These are phyloP conservation scores for Pterois miles DNA, from an alignment of 2,797 vertebrate species.

Conservation along the genomic window DNA sequence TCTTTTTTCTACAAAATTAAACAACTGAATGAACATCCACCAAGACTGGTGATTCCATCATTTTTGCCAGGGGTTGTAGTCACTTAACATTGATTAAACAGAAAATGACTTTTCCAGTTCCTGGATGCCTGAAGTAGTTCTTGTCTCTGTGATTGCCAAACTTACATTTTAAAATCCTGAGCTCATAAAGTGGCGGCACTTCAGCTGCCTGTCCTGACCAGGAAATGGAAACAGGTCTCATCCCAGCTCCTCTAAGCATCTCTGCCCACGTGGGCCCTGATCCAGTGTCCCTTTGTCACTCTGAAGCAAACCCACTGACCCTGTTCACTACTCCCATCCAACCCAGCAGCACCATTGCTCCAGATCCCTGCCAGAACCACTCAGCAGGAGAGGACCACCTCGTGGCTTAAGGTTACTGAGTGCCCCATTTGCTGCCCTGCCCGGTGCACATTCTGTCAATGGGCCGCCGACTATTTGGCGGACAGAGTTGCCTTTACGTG, in stretches of 20 bases:
- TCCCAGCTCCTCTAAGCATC: constrained; percentile 5
- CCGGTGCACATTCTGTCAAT: constrained; percentile 9
- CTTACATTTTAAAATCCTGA: neutral
- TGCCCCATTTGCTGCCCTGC: constrained; percentile 5
- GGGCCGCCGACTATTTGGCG: constrained; percentile 13
- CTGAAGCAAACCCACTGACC: constrained; percentile 50
- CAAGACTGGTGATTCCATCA: too few species aligned
- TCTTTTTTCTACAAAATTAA: too few species aligned
- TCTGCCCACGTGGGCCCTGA: neutral
- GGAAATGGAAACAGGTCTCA: neutral
- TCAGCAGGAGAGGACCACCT: constrained; percentile 45
- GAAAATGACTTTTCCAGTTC: neutral
- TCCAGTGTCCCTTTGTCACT: constrained; percentile 36
- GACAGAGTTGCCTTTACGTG: constrained; percentile 45
- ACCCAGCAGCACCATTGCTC: constrained; percentile 9
- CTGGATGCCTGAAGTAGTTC: neutral
- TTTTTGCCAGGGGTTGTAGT: too few species aligned
- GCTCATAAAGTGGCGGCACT: neutral
- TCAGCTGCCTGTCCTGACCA: neutral
- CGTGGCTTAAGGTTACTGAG: constrained; percentile 37
- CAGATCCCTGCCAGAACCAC: constrained; percentile 19
- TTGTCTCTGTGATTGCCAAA: neutral
- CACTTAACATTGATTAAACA: neutral
- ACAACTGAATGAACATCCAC: too few species aligned
- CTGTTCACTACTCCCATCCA: neutral